Evolutionary conservation across 2,888 invertebrate genomes (phyloP).

Genomic region (Bellardia pandia): DNA sequence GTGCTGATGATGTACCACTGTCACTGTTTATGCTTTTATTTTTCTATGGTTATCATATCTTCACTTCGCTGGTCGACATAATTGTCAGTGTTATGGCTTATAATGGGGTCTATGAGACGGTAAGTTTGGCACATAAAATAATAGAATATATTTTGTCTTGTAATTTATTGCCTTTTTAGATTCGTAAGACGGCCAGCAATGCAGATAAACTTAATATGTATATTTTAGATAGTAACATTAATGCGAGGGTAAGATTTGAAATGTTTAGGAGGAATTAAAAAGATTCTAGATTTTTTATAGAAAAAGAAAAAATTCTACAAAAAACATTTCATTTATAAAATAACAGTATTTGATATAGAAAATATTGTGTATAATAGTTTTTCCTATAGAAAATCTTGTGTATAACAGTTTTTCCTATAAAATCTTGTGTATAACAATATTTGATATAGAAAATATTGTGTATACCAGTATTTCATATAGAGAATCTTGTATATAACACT

Average conservation of each 20-base stretch:
- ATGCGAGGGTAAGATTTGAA: constrained; percentile 56
- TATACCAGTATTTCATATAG: no score
- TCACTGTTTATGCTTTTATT: constrained; percentile 41
- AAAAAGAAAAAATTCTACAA: no score
- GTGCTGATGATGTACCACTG: neutral
- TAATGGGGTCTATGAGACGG: constrained; percentile 48
- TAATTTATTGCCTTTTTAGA: constrained; percentile 41
- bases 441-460: no score
- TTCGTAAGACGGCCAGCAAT: constrained; percentile 55
- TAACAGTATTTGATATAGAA: no score
- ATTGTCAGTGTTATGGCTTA: constrained; percentile 53
- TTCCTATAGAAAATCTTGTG: no score
- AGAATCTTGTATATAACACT: no score
- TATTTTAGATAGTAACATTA: constrained; percentile 45
- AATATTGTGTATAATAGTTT: no score
- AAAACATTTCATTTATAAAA: no score
- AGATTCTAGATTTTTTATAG: no score
- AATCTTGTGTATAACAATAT: no score
- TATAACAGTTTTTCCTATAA: no score
- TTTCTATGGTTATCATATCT: constrained; percentile 70
- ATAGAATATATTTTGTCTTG: neutral
- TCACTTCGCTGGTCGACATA: constrained; percentile 32
- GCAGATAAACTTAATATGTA: constrained; percentile 69
- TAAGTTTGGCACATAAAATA: constrained; percentile 5
- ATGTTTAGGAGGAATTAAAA: neutral